phyloP scores from a whole-genome alignment of 2,888 invertebrate species.

The Dolichomitus sp. region DNA sequence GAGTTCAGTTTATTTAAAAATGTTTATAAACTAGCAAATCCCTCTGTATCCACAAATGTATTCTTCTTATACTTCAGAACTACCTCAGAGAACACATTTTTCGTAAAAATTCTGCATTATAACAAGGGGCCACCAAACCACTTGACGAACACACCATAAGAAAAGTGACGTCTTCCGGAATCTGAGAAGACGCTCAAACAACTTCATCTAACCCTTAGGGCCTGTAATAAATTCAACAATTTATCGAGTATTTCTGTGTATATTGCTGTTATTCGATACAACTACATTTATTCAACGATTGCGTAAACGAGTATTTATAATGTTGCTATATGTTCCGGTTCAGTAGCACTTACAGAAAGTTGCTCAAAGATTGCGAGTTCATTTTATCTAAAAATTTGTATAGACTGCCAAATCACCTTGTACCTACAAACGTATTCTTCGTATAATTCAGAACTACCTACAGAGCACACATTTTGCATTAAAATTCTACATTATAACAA shows the following conservation, averaged over 20 bases:
- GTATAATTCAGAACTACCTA: not conserved
- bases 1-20: not conserved
- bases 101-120: too few relatives aligned
- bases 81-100: too few relatives aligned
- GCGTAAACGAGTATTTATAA: not conserved
- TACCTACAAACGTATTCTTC: not conserved
- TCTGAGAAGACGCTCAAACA: slow-evolving; percentile 54
- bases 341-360: not conserved
- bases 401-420: not conserved
- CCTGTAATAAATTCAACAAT: slow-evolving; percentile 42
- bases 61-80: not conserved
- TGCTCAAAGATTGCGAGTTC: too few relatives aligned
- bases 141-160: slow-evolving; percentile 32
- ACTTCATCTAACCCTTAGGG: slow-evolving; percentile 30
- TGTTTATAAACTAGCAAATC: not conserved
- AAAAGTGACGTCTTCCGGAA: slow-evolving; percentile 61
- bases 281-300: not conserved
- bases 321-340: not conserved
- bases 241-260: slow-evolving; percentile 18
- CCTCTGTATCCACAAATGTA: not conserved
- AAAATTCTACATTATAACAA: not conserved
- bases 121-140: slow-evolving; percentile 18
- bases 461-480: too few relatives aligned
- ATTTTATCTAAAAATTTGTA: not conserved
- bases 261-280: slow-evolving; percentile 13